Base-by-base conservation (phyloP, 64 coral and sea anemone species). In the Anthopleura sola region DNA sequence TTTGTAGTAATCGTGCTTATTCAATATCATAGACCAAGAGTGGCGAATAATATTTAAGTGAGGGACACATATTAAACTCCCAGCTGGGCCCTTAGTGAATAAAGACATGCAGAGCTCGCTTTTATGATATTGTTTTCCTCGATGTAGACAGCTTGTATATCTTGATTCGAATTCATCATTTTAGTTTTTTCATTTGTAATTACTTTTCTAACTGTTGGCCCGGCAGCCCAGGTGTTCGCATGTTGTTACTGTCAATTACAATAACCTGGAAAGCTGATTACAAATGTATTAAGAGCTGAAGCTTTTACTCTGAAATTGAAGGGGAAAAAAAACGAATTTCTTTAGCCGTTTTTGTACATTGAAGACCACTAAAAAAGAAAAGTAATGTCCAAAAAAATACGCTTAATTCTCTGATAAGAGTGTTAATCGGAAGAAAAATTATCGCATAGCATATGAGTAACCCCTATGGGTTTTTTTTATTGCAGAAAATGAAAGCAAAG, bases 81-180 rank as follows among this genome's bases (percentile, higher is more conserved):
- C 76, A 79, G 76, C 76, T 79, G 76, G 36, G 36, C 36, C 19
- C 37, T 20, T 24, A 44, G 76, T 79, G 36, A 79, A 79, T 79
- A 38, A 32, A 40, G 76, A 47, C 24, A 48, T 44, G 18, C 9
- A 40, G 37, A n/a, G 38, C 24, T 79, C 36, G 36, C n/a, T 44
- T 79, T 79, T 38, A 38, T 79, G 24, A 24, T 77, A 5, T 32
- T 44, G 76, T 79, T 0, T 10, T 18, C 5, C 34, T 2, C 16
- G 20, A 8, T 40, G 0, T 18, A 77, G 75, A 77, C 75, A 77
- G 75, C 75, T 77, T 46, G 76, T 8, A 48, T 79, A 24, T 38
- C 37, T 38, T 44, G 29, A 34, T 76, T 10, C 14, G 8, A 44
- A 79, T 44, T 79, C 44, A 44, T 23, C 24, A 38, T 62, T 62